These are phyloP conservation scores for Gisinianus flammeolus DNA, from an alignment of 2,888 invertebrate species.

Conservation along the genomic window DNA sequence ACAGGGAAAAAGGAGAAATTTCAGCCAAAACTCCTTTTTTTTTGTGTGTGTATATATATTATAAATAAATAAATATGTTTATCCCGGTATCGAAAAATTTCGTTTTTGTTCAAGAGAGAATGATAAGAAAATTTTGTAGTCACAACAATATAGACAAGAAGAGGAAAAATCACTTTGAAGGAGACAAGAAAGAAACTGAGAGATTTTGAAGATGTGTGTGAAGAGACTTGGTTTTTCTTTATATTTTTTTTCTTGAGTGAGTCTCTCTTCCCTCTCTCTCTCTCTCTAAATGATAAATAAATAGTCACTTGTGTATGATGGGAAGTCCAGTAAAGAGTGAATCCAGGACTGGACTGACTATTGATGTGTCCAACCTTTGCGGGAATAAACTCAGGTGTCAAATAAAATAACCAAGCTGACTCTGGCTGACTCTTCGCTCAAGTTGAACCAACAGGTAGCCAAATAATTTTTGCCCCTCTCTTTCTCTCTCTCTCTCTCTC, in stretches of 20 bases:
- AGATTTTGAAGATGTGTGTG: not conserved
- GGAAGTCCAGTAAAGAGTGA: conserved; percentile 25
- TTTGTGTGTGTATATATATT: not conserved
- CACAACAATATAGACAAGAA: conserved; percentile 2
- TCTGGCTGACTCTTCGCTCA: conserved; percentile 30
- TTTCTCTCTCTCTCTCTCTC: not conserved
- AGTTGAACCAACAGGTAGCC: conserved; percentile 30
- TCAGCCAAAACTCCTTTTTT: not conserved
- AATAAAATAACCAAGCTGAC: conserved; percentile 31
- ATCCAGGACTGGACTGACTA: conserved; percentile 38
- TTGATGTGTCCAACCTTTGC: conserved; percentile 38
- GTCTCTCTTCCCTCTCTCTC: not conserved
- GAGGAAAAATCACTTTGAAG: not conserved
- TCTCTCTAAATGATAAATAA: not conserved
- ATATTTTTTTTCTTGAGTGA: not conserved
- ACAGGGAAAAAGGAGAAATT: not conserved
- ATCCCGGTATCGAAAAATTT: too few relatives aligned
- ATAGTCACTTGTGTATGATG: not conserved
- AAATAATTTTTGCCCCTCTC: conserved; percentile 40
- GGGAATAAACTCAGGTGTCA: conserved; percentile 43
- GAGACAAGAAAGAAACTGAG: not conserved
- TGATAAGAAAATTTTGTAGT: not conserved
- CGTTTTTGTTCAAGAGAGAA: not conserved
- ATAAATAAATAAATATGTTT: not conserved
- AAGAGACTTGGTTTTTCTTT: not conserved